Evolutionary conservation across 1,140 invertebrate species (phyloP).

Genomic region (Lamellibrachia luymesi): DNA sequence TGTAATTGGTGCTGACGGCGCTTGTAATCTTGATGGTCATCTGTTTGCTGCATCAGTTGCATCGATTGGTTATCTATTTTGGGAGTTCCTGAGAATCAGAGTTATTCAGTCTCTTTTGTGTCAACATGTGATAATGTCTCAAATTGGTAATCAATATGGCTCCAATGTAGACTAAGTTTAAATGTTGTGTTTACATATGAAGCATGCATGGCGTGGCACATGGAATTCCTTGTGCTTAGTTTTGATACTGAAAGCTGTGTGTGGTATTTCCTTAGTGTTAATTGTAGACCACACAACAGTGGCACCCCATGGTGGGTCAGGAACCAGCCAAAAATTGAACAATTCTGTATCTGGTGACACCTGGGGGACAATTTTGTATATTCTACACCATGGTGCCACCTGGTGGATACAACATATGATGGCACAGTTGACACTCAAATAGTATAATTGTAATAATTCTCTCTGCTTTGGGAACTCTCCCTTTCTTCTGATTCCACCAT

Average conservation of each 20-base stretch:
- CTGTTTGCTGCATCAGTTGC: no score
- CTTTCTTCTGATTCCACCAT: background rate
- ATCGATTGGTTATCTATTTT: no score
- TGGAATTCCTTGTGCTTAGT: background rate
- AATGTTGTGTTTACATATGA: no score
- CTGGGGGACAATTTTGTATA: background rate
- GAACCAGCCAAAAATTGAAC: background rate
- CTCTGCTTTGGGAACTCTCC: background rate
- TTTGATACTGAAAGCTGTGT: background rate
- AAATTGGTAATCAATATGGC: no score
- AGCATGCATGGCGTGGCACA: background rate
- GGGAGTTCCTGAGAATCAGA: no score
- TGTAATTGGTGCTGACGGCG: background rate
- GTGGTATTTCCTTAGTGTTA: background rate
- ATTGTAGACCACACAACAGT: background rate
- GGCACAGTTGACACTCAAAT: no score
- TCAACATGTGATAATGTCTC: no score
- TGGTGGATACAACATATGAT: no score
- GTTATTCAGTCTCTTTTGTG: no score
- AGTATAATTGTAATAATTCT: background rate
- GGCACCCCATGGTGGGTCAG: background rate
- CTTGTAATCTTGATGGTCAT: background rate
- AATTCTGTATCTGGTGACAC: background rate
- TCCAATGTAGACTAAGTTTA: no score
- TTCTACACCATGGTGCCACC: background rate